Conservation (phyloP, 2,797 vertebrate genomes). For the Pyrocephalus nanus region DNA sequence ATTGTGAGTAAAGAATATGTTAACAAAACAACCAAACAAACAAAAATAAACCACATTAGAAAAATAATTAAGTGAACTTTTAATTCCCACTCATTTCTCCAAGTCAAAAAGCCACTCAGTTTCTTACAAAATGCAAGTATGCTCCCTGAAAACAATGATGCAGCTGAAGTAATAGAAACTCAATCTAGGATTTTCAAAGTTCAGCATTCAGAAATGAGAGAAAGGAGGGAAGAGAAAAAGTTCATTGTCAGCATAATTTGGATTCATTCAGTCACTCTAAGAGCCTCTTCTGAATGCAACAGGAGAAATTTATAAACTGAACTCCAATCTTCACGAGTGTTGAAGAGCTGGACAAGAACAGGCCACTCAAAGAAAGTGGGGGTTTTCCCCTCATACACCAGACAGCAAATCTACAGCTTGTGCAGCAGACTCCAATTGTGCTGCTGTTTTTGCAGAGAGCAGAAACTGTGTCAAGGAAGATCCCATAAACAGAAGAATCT, state of each 20-base stretch:
- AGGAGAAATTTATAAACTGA: not conserved
- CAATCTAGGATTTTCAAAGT: not conserved
- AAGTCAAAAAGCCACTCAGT: not conserved
- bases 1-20: not conserved
- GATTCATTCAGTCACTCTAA: not conserved
- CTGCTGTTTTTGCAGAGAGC: not conserved
- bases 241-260: not conserved
- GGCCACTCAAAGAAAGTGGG: not conserved
- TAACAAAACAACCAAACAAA: not conserved
- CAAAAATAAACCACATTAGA: not conserved
- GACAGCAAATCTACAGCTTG: not conserved
- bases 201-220: not conserved
- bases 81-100: not conserved
- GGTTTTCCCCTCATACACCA: fast-evolving
- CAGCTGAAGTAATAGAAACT: not conserved
- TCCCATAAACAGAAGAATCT: not conserved
- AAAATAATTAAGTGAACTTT: not conserved
- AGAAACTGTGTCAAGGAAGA: not conserved
- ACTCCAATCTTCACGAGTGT: not conserved
- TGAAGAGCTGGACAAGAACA: not conserved
- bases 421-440: not conserved
- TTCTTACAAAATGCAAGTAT: not conserved
- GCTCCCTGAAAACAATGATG: not conserved
- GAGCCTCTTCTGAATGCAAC: not conserved
- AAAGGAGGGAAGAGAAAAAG: not conserved